These are phyloP conservation scores for Botia kubotai DNA, from an alignment of 2,797 vertebrate species.

Conservation along the genomic window DNA sequence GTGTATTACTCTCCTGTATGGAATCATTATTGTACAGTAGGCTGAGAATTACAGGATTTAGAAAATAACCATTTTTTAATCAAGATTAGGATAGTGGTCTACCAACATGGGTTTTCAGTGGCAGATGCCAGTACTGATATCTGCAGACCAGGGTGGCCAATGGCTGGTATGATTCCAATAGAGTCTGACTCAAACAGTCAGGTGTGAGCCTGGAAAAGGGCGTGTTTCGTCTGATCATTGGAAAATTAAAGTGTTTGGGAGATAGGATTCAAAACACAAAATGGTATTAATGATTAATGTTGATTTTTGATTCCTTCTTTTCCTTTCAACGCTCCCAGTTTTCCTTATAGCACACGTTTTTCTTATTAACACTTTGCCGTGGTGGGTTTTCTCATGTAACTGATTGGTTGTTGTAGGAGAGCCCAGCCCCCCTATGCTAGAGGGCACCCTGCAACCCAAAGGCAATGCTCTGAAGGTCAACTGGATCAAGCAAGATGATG, in stretches of 20 bases:
- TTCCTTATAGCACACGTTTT: neutral
- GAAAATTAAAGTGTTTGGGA: neutral
- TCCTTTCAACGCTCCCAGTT: neutral
- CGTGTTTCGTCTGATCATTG: neutral
- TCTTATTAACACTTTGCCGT: slow-evolving; percentile 29
- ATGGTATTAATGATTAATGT: neutral
- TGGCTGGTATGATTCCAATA: neutral
- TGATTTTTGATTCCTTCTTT: too few species aligned
- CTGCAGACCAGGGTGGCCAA: neutral
- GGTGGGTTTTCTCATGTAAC: slow-evolving; percentile 29
- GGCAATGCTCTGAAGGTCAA: slow-evolving; percentile 92
- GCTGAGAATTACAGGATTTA: neutral
- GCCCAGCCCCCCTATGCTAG: slow-evolving; percentile 91
- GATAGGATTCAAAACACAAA: neutral
- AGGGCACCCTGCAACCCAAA: slow-evolving; percentile 85
- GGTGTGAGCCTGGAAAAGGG: neutral
- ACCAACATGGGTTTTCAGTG: neutral
- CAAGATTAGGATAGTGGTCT: neutral
- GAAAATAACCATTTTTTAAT: slow-evolving; percentile 3
- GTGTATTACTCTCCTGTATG: slow-evolving; percentile 10
- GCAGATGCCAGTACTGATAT: neutral
- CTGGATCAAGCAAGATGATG: slow-evolving; percentile 95
- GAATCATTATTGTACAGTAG: slow-evolving; percentile 8
- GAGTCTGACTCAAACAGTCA: too few species aligned
- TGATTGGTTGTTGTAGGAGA: slow-evolving; percentile 84